Evolutionary conservation across 2,888 invertebrate genomes (phyloP).

Genomic region (Merodon equestris): DNA sequence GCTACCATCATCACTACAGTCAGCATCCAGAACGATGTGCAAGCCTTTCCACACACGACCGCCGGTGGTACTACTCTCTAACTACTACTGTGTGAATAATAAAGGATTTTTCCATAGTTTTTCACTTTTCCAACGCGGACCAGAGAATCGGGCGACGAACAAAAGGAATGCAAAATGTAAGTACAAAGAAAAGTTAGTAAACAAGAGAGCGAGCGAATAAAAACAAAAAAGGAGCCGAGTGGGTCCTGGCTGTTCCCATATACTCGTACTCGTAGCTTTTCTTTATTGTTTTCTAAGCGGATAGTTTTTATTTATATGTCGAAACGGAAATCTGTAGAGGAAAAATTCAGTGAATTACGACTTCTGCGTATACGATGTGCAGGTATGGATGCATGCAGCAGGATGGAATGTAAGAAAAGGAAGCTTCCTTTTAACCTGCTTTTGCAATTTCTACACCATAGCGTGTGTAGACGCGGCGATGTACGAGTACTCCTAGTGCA

Average conservation of each 20-base stretch:
- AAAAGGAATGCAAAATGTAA: conserved; percentile 42
- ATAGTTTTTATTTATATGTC: conserved; percentile 50
- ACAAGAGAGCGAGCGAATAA: conserved; percentile 19
- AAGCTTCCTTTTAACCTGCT: conserved; percentile 51
- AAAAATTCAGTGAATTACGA: not conserved
- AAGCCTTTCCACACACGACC: conserved; percentile 27
- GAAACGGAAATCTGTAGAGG: conserved; percentile 33
- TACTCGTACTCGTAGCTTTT: conserved; percentile 51
- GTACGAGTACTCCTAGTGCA: too few species aligned
- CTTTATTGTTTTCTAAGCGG: conserved; percentile 65
- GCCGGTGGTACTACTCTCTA: too few species aligned
- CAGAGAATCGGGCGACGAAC: conserved; percentile 39
- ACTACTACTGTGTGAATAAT: conserved; percentile 48
- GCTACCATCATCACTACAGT: too few species aligned
- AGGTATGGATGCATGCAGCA: not conserved
- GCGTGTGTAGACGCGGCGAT: too few species aligned
- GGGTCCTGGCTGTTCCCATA: not conserved
- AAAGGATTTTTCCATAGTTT: conserved; percentile 51
- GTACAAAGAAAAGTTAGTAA: conserved; percentile 62
- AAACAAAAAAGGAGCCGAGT: conserved; percentile 2
- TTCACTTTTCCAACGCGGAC: conserved; percentile 45
- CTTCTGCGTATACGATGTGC: conserved; percentile 14
- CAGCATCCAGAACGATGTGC: not conserved
- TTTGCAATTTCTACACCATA: conserved; percentile 45
- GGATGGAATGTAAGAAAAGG: conserved; percentile 23